Evolutionary conservation across 2,113 vertebrate genomes (phyloP), one percentile per base, ranked within the genome.

Genomic region (Thalassarche chlororhynchos): DNA sequence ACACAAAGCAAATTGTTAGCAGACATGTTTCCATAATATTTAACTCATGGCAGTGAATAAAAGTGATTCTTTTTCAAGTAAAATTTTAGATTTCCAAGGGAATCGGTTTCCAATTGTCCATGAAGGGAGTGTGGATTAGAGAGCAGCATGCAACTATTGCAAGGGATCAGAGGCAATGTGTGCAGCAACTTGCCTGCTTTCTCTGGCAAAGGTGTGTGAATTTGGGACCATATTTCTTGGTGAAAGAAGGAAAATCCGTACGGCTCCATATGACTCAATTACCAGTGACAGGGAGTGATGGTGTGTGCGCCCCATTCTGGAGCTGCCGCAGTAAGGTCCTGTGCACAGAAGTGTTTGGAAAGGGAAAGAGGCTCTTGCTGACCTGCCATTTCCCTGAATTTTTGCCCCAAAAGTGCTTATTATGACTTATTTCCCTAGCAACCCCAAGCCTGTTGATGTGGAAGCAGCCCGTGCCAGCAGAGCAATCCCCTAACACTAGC

Each of bases 1-100:
- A 98, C 86, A 91, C 88, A 95, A 97, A 98, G 97, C 90, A 98
- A 98, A 98, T 98, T 98, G 98, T 98, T 98, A 98, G 94, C 98
- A 98, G 98, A 98, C 96, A 26, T 96, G 97, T 98, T 98, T 98
- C 98, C 97, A 90, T 95, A 97, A 97, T 98, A 96, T 96, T 98
- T 97, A 96, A 98, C 96, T 97, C 95, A 81, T 96, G 97, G 95
- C 93, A 94, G 78, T 96, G 96, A 98, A 97, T 97, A 96, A 95
- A 95, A 97, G 90, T 34, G 46, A 87, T 93, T 91, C 40, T 90
- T 94, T 97, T 97, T 96, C 90, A 91, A 97, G 95, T 38, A 94
- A 85, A 96, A 98, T 66, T 85, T 95, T 95, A 84, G 61, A 90
- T 98, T 97, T 96, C 95, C 40, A 68, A 97, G 89, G 95, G 94